Percentiles rank a stretch among this genome's conserved stretches.
Conservation (phyloP, 2,888 invertebrate genomes). For the Thera obeliscata region DNA sequence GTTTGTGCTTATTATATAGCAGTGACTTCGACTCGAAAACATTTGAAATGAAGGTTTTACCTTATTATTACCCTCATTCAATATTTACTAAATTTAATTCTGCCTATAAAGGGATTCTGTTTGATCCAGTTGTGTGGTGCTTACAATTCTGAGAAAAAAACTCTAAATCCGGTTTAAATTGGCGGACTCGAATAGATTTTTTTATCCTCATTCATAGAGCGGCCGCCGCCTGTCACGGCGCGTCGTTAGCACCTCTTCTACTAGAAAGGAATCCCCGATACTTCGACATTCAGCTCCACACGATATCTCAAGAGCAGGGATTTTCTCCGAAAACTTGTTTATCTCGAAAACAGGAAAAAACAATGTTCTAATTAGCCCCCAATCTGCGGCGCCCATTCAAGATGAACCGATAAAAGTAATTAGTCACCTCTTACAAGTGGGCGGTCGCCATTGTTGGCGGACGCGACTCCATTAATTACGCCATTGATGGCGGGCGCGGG, state of each 20-base stretch:
- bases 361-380: slow-evolving; percentile 29
- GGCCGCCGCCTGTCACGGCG: neutral
- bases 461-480: slow-evolving; percentile 33
- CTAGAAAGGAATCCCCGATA: neutral
- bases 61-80: neutral
- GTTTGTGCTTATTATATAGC: no score
- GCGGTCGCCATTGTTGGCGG: slow-evolving; percentile 8
- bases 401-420: slow-evolving; percentile 36
- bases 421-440: slow-evolving; percentile 35
- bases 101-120: neutral
- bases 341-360: slow-evolving; percentile 28
- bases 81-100: neutral
- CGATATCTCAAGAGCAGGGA: neutral
- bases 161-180: neutral
- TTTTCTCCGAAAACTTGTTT: slow-evolving; percentile 7
- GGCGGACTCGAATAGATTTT: neutral
- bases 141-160: neutral
- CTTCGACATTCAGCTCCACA: neutral
- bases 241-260: neutral
- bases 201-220: neutral
- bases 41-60: neutral
- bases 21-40: no score
- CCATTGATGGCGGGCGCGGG: slow-evolving; percentile 19
- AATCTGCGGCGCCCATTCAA: slow-evolving; percentile 15
- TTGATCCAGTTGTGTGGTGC: neutral